A percentile compares a stretch with the other conserved stretches of the same genome.
phyloP scores from a whole-genome alignment of 2,113 vertebrate species.

The Nettapus auritus region DNA sequence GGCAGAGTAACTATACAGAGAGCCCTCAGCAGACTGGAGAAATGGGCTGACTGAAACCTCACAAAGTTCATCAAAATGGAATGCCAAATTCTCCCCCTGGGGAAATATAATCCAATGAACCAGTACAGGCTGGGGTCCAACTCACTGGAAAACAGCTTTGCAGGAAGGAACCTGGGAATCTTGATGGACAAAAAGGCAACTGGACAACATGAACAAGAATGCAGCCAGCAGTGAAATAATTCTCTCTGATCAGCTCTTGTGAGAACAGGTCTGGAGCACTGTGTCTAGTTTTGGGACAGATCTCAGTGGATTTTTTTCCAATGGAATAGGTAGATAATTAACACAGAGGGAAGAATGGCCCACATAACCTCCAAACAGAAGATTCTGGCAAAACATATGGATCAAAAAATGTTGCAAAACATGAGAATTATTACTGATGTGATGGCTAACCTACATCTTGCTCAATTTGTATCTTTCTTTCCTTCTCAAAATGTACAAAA shows the following conservation, averaged over 20 bases:
- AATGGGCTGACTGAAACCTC: background rate
- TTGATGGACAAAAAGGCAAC: background rate
- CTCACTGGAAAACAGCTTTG: background rate
- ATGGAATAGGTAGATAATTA: background rate
- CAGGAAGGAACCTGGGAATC: background rate
- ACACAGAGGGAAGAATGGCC: background rate
- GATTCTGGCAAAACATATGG: background rate
- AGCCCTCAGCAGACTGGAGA: background rate
- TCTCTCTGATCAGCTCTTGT: background rate
- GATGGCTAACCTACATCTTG: background rate
- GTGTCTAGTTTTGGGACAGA: background rate
- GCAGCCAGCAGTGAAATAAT: background rate
- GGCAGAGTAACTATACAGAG: background rate
- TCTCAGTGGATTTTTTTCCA: background rate
- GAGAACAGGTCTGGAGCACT: background rate
- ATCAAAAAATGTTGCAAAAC: background rate
- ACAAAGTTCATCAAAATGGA: background rate
- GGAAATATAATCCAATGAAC: background rate
- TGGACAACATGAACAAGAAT: background rate
- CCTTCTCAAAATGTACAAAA: background rate
- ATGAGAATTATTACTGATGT: background rate
- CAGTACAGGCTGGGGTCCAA: accelerated
- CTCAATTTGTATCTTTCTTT: background rate
- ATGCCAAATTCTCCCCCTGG: background rate
- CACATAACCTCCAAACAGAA: background rate